Percentiles rank a stretch among this genome's conserved stretches.
These are phyloP conservation scores for Xylota segnis DNA, from an alignment of 2,888 invertebrate species.

Conservation along the genomic window DNA sequence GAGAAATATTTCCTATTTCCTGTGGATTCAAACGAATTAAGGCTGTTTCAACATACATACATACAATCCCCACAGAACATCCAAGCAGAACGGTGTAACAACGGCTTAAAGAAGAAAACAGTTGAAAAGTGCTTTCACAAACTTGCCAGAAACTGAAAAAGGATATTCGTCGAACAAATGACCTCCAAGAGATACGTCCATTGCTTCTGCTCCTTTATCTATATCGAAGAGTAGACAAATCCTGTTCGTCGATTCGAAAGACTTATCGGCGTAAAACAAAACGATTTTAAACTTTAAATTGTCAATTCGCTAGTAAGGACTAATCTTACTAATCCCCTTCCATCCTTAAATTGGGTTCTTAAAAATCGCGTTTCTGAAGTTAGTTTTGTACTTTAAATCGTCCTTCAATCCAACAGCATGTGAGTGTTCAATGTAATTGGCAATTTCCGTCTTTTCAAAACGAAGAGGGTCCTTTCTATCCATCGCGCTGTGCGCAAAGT, in stretches of 20 bases:
- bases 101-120: neutral
- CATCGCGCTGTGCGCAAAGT: conserved; percentile 18
- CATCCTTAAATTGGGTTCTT: neutral
- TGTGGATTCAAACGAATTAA: neutral
- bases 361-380: conserved; percentile 17
- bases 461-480: conserved; percentile 16
- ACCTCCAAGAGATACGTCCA: neutral
- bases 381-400: conserved; percentile 5
- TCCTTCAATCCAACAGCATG: neutral
- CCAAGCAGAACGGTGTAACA: conserved; percentile 2
- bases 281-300: conserved; percentile 44
- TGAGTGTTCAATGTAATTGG: conserved; percentile 34
- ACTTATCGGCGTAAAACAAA: conserved; percentile 24
- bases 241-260: conserved; percentile 13
- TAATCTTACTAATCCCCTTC: conserved; percentile 6
- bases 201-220: neutral
- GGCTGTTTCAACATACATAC: neutral
- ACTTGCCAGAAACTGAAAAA: conserved; percentile 15
- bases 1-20: conserved; percentile 21
- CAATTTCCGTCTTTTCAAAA: conserved; percentile 9
- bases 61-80: neutral
- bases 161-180: conserved; percentile 24
- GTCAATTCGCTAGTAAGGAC: conserved; percentile 22
- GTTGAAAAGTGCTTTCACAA: conserved; percentile 20
- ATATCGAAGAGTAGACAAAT: conserved; percentile 13